Percentiles rank a stretch among this genome's conserved stretches.
phyloP scores from a whole-genome alignment of 2,113 vertebrate genomes.

The Globicephala melas region DNA sequence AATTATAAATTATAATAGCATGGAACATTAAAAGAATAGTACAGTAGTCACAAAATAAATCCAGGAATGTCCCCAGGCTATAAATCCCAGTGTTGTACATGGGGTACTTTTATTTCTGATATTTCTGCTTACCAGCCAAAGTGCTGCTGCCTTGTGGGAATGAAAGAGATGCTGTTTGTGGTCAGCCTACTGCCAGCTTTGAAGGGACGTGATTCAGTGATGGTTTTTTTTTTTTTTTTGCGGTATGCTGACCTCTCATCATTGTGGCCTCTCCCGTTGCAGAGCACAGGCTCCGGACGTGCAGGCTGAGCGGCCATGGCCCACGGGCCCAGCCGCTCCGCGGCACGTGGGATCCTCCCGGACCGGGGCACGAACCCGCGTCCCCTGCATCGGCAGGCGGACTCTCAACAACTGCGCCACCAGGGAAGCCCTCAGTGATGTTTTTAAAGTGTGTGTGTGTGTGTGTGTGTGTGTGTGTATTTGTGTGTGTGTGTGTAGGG shows the following conservation, averaged over 20 bases:
- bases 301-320: too few species aligned
- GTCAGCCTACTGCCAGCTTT: neutral
- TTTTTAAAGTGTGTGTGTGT: too few species aligned
- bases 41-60: neutral
- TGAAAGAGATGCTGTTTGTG: neutral
- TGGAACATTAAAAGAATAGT: neutral
- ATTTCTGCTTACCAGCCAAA: neutral
- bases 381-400: too few species aligned
- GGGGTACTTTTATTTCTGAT: neutral
- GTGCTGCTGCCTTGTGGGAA: neutral
- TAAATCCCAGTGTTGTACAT: neutral
- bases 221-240: neutral
- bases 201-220: neutral
- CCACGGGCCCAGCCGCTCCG: too few species aligned
- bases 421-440: too few species aligned
- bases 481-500: neutral
- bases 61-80: neutral
- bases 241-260: too few species aligned
- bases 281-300: too few species aligned
- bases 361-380: too few species aligned
- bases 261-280: too few species aligned
- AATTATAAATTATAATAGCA: slow-evolving; percentile 45
- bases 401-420: too few species aligned
- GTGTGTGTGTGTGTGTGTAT: too few species aligned
- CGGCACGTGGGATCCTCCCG: too few species aligned